Conservation (phyloP, 2,888 invertebrate genomes). For the Rhamphomyia laevipes region DNA sequence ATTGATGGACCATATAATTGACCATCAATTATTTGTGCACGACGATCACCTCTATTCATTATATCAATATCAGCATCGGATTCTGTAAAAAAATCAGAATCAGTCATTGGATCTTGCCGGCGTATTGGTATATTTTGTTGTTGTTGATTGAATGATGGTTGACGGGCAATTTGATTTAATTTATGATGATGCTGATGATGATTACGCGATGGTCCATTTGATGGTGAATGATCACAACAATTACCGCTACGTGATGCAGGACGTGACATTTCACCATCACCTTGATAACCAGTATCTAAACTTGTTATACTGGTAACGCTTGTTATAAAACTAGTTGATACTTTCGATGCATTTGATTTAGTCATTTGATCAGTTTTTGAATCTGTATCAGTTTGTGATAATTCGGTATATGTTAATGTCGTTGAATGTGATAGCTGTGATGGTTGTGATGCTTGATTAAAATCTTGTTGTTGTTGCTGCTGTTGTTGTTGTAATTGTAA, state of each 20-base stretch:
- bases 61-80: slow-evolving; percentile 70
- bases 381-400: slow-evolving; percentile 44
- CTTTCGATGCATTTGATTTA: slow-evolving; percentile 52
- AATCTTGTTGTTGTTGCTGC: not conserved
- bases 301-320: slow-evolving; percentile 86
- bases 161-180: slow-evolving; percentile 29
- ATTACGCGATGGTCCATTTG: slow-evolving; percentile 38
- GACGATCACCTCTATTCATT: slow-evolving; percentile 56
- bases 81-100: slow-evolving; percentile 84
- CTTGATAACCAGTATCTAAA: slow-evolving; percentile 88
- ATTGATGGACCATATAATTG: slow-evolving; percentile 63
- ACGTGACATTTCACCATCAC: slow-evolving; percentile 80
- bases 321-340: slow-evolving; percentile 67
- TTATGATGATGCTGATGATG: slow-evolving; percentile 5
- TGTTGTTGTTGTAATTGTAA: slow-evolving; percentile 7
- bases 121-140: slow-evolving; percentile 46
- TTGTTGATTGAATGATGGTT: slow-evolving; percentile 37
- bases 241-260: slow-evolving; percentile 73
- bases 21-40: slow-evolving; percentile 78
- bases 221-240: slow-evolving; percentile 60
- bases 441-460: not conserved
- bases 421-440: not conserved
- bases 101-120: slow-evolving; percentile 76
- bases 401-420: slow-evolving; percentile 34
- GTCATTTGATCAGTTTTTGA: slow-evolving; percentile 46